phyloP scores from a whole-genome alignment of 2,113 vertebrate genomes.

The Sylvia atricapilla region DNA sequence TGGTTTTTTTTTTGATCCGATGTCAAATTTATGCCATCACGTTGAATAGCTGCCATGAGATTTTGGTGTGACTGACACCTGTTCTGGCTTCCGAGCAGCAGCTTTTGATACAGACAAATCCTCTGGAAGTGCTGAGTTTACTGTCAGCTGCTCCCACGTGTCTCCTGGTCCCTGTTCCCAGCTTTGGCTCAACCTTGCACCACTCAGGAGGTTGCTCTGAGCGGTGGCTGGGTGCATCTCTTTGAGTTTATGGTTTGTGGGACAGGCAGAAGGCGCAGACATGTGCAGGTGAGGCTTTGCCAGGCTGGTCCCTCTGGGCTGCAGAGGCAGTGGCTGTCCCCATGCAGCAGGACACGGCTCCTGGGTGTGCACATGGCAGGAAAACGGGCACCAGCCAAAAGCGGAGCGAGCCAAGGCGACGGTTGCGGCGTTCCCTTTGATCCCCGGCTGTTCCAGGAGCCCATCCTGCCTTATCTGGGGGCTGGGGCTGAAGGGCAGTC shows the following conservation, averaged over 20 bases:
- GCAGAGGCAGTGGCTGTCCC: neutral
- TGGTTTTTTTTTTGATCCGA: neutral
- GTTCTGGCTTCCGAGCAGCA: conserved; percentile 6
- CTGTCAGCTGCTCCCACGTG: conserved; percentile 26
- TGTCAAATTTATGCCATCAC: neutral
- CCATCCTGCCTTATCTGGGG: neutral
- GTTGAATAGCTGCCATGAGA: neutral
- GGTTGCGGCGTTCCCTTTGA: rapidly evolving
- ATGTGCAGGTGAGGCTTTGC: rapidly evolving
- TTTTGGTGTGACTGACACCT: conserved; percentile 51
- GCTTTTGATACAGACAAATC: neutral
- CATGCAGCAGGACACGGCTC: neutral
- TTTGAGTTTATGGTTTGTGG: rapidly evolving
- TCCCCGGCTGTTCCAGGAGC: neutral
- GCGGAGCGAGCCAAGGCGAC: neutral
- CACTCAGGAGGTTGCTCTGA: rapidly evolving
- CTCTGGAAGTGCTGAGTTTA: neutral
- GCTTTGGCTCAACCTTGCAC: neutral
- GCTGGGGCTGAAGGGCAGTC: neutral
- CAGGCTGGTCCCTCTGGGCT: neutral
- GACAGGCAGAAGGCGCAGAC: neutral
- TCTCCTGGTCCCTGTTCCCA: neutral
- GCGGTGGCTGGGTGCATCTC: neutral
- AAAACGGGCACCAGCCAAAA: neutral
- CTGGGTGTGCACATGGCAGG: rapidly evolving